Conservation (phyloP, 2,113 vertebrate species). For the Aix galericulata region DNA sequence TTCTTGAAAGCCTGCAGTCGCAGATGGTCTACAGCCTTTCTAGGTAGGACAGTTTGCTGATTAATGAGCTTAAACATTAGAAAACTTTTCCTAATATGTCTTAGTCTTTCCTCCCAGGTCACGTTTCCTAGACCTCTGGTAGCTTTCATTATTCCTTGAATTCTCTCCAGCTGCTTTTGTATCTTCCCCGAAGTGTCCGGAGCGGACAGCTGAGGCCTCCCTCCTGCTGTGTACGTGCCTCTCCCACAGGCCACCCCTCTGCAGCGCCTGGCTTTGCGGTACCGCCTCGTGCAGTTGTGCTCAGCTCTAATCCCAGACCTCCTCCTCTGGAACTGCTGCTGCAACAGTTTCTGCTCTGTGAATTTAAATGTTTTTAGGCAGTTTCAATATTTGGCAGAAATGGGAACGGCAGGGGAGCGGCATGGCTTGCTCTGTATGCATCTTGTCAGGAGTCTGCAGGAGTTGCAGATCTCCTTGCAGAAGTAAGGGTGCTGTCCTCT, state of each 20-base stretch:
- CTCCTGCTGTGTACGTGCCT: rapidly evolving
- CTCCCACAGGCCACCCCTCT: rapidly evolving
- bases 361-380: background rate
- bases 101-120: background rate
- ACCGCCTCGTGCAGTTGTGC: rapidly evolving
- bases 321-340: background rate
- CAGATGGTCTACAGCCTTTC: background rate
- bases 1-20: background rate
- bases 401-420: background rate
- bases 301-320: background rate
- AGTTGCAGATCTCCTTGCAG: rapidly evolving
- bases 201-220: background rate
- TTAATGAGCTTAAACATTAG: background rate
- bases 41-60: background rate
- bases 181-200: background rate
- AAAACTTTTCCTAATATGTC: background rate
- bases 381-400: background rate
- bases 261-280: background rate
- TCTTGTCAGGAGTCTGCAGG: background rate
- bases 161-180: background rate
- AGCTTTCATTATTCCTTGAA: background rate
- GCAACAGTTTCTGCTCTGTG: background rate
- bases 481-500: background rate
- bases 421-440: background rate
- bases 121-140: background rate